Evolutionary conservation across 2,113 vertebrate species (phyloP), one percentile per base, ranked within the genome.

Genomic region (Nesogale talazaci): DNA sequence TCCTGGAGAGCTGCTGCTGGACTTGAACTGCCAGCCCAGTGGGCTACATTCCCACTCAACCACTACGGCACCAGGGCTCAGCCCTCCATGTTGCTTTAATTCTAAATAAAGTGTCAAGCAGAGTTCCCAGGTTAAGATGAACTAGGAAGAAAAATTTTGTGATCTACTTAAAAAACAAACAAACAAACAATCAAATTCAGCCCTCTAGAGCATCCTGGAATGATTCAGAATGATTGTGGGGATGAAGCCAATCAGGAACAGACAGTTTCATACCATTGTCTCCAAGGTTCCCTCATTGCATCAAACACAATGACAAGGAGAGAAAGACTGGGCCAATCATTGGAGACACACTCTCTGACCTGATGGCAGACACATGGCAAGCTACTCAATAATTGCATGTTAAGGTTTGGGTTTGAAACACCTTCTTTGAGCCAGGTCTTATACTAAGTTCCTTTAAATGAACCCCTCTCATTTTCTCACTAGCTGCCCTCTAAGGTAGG

Each of bases 351-450:
- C 7, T 36, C 52, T 22, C 59, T 3, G 19, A n/a, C 46, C 19
- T 61, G n/a, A 25, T 1, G 5, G 31, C 2, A 1, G 2, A 31
- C 16, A 2, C 0, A 0, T 34, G 31, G 25, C 46, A 69, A 34
- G 42, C 46, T 7, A 36, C 23, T 78, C 31, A 29, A 1, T 34
- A 16, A 70, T 23, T 20, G 2, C 22, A 61, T 19, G 3, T 61
- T 23, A 16, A 61, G 59, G 59, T 61, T 61, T 16, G 46, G 14
- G 57, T 15, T 59, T 59, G 57, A 59, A 59, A 4, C 59, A 61
- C 59, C 22, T 23, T 16, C 59, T 61, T 20, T 61, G 59, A 61
- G 59, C 2, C 14, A 61, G 36, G 38, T 67, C 1, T 20, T 6
- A 7, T 22, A 20, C 36, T 69, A 65, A 14, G 36, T 67, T 34